Base-by-base conservation (phyloP, 2,888 invertebrate genomes). In the Eueremaeus valkanovi region DNA sequence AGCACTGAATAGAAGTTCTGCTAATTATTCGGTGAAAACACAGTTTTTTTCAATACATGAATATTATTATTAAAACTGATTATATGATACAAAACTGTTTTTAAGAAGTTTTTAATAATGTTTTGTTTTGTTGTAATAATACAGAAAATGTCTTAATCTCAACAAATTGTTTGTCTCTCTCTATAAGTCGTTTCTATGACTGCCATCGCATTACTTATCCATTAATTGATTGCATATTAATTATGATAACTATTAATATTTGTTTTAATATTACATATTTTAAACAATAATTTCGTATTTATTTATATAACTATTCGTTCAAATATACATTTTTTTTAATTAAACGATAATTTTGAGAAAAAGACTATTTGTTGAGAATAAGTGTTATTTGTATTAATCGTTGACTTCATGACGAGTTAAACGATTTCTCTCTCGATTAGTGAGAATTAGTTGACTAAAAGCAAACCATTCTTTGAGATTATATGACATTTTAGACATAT, bases 371-470 rank as follows among this genome's bases (percentile, higher is more conserved):
- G 42, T 68, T 68, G 42, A n/a, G 21, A 42, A 9, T 58, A 58
- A 58, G 27, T 27, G 27, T 58, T 58, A 49, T 49, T 68, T 18
- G 40, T 68, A 68, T 68, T 68, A 68, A 42, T 68, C 68, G 27
- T 42, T 40, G 16, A 68, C 68, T 68, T 68, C 68, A 68, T 68
- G 68, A 68, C 68, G 40, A 68, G 68, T 68, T 18, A n/a, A 42
- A n/a, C n/a, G 68, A 68, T 36, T 68, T 21, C 6, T 68, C n/a
- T 68, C 61, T 21, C 27, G 29, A 58, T 27, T 58, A 58, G 58
- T 68, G 40, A 68, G 16, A 68, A 2, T 29, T 29, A 36, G n/a
- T 16, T 31, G 36, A 63, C 18, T n/a, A 29, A 36, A 68, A 33
- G 68, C 40, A 68, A 40, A 68, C 40, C 68, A 33, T 55, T 55